phyloP scores from a whole-genome alignment of 2,888 invertebrate genomes.

The Psylliodes chrysocephalus region DNA sequence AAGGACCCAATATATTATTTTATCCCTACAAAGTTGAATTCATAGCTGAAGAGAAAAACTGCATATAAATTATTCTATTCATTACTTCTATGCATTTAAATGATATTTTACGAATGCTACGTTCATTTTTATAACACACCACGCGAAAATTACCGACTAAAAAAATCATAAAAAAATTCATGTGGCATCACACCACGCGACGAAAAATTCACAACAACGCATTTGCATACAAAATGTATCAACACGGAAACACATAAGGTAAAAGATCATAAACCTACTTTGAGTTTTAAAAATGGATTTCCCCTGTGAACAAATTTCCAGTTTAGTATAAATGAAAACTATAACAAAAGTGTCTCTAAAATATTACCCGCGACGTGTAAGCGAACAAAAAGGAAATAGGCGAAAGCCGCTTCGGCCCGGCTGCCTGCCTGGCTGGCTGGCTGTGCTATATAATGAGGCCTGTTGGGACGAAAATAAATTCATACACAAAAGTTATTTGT shows the following conservation, averaged over 20 bases:
- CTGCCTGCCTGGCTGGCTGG: neutral
- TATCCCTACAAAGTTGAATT: no score
- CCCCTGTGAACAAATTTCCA: constrained; percentile 30
- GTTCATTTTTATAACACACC: neutral
- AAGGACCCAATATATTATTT: no score
- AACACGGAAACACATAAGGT: constrained; percentile 28
- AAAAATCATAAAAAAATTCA: neutral
- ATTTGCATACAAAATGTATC: constrained; percentile 32
- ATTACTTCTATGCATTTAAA: no score
- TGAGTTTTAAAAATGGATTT: constrained; percentile 32
- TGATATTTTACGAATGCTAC: no score
- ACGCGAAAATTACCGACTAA: neutral
- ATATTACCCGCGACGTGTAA: constrained; percentile 24
- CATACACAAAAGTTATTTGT: constrained; percentile 5
- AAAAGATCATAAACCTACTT: constrained; percentile 32
- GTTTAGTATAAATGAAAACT: constrained; percentile 32
- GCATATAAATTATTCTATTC: no score
- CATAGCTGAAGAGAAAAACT: no score
- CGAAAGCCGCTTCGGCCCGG: constrained; percentile 1
- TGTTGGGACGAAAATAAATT: constrained; percentile 12
- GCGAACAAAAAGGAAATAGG: constrained; percentile 16
- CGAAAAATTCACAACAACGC: neutral
- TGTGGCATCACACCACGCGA: no score
- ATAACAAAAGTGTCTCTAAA: constrained; percentile 27
- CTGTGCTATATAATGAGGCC: constrained; percentile 9